A percentile compares a stretch with the other conserved stretches of the same genome.
phyloP scores from a whole-genome alignment of 2,113 vertebrate genomes.

The Pterophyllum scalare region DNA sequence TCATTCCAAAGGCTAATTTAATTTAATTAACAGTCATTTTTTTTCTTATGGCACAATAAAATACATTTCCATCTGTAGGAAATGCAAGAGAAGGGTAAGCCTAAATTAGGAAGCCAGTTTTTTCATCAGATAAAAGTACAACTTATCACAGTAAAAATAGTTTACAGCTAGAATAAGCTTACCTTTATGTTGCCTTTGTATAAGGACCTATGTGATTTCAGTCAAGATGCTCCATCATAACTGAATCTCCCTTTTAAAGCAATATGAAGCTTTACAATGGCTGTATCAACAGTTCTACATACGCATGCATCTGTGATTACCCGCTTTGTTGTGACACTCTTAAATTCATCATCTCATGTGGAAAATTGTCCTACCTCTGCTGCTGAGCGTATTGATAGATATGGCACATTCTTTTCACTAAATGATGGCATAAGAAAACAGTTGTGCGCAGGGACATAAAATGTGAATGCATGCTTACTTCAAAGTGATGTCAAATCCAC shows the following conservation, averaged over 20 bases:
- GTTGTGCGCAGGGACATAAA: constrained; percentile 23
- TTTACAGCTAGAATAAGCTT: not conserved
- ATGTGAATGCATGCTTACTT: not conserved
- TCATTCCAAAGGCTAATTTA: constrained; percentile 33
- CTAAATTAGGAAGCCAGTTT: constrained; percentile 5
- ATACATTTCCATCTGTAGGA: not conserved
- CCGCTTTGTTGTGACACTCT: not conserved
- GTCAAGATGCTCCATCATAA: not conserved
- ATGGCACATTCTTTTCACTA: constrained; percentile 21
- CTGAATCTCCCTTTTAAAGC: constrained; percentile 20
- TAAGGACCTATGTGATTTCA: not conserved
- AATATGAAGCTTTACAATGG: not conserved
- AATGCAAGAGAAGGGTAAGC: not conserved
- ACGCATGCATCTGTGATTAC: not conserved
- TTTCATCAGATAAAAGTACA: constrained; percentile 20
- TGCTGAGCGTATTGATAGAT: constrained; percentile 11
- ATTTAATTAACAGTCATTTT: constrained; percentile 44
- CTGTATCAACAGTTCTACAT: not conserved
- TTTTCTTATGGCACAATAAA: not conserved
- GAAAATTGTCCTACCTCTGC: constrained; percentile 4
- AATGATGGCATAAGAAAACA: constrained; percentile 39
- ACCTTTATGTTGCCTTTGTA: not conserved
- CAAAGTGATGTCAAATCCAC: not conserved
- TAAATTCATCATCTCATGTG: not conserved
- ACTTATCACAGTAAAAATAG: not conserved